These are phyloP conservation scores for Pseudopleuronectes americanus DNA, from an alignment of 2,797 vertebrate species.

Conservation along the genomic window DNA sequence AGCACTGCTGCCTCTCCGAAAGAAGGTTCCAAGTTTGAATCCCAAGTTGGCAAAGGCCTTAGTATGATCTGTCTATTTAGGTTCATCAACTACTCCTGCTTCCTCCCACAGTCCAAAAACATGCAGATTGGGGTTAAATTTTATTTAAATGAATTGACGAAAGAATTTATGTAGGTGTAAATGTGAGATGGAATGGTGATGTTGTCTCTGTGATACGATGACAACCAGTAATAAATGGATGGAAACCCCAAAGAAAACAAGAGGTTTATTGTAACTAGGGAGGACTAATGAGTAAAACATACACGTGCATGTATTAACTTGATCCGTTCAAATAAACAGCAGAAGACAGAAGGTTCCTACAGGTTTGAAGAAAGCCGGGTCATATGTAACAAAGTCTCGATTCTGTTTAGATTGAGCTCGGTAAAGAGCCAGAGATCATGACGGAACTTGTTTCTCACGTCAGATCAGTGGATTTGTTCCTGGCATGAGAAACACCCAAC, in stretches of 20 bases:
- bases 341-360: constrained; percentile 31
- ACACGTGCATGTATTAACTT: constrained; percentile 3
- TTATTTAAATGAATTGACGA: no score
- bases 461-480: neutral
- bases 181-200: no score
- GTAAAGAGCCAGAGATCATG: constrained; percentile 17
- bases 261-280: neutral
- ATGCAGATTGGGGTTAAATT: neutral
- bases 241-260: no score
- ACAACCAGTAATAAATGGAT: no score
- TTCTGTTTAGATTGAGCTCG: constrained; percentile 25
- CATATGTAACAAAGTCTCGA: constrained; percentile 21
- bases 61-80: neutral
- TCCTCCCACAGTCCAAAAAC: no score
- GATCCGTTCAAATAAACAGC: constrained; percentile 57
- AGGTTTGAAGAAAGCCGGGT: constrained; percentile 40
- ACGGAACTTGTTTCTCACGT: constrained; percentile 11
- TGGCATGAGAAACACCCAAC: neutral
- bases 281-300: constrained; percentile 19
- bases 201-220: no score
- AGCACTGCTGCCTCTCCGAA: no score
- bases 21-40: no score
- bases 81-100: no score
- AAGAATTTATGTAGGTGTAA: no score
- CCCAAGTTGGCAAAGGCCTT: no score